These are phyloP conservation scores for Abrostola tripartita DNA, from an alignment of 2,888 invertebrate genomes.

Conservation along the genomic window DNA sequence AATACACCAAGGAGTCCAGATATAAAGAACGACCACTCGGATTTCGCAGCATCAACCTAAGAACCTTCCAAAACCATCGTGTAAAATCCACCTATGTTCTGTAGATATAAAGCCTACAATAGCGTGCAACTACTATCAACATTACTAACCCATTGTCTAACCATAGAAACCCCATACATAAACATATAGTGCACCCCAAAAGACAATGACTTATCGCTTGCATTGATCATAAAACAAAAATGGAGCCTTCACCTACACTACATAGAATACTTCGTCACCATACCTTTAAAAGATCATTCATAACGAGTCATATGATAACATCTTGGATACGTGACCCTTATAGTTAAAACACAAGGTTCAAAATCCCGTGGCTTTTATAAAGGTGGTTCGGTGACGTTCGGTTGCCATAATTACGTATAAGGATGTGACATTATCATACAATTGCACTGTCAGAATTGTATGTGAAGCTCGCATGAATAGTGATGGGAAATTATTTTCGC, in stretches of 20 bases:
- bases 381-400: constrained; percentile 71
- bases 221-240: constrained; percentile 51
- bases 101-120: constrained; percentile 3
- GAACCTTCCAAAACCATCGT: not conserved
- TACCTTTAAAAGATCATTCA: constrained; percentile 50
- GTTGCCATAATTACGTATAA: constrained; percentile 79
- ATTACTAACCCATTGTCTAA: constrained; percentile 30
- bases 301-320: constrained; percentile 44
- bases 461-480: constrained; percentile 52
- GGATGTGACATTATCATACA: constrained; percentile 85
- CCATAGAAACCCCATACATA: constrained; percentile 20
- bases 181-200: constrained; percentile 49
- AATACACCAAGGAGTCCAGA: not conserved
- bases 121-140: not conserved
- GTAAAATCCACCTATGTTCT: not conserved
- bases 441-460: constrained; percentile 69
- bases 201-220: constrained; percentile 50
- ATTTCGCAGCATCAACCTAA: not conserved
- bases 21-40: not conserved
- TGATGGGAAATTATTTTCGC: constrained; percentile 51
- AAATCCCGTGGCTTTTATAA: constrained; percentile 31
- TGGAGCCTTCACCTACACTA: constrained; percentile 42
- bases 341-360: constrained; percentile 41
- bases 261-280: constrained; percentile 47
- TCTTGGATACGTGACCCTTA: constrained; percentile 41